phyloP scores from a whole-genome alignment of 53 echinoderm and acorn worm genomes.

The Holothuria scabra region DNA sequence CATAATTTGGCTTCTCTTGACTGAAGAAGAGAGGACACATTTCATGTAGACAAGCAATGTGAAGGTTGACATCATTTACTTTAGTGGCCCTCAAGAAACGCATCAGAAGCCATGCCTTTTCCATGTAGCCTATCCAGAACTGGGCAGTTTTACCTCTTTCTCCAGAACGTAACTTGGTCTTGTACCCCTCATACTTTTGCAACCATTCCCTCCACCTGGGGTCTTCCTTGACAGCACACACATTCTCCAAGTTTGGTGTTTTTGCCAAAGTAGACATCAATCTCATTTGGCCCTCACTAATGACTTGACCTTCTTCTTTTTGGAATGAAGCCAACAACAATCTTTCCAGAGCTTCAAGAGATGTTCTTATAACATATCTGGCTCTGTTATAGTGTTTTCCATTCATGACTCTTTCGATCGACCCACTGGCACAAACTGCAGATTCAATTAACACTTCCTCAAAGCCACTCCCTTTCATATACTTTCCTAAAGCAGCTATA shows the following conservation, averaged over 20 bases:
- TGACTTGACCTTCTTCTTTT: slow-evolving; percentile 16
- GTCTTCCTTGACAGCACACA: slow-evolving; percentile 53
- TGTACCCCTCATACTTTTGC: slow-evolving; percentile 57
- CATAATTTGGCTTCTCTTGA: slow-evolving; percentile 56
- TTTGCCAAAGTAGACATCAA: slow-evolving; percentile 39
- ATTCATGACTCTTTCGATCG: slow-evolving; percentile 60
- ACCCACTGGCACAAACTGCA: slow-evolving; percentile 60
- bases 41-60: slow-evolving; percentile 45
- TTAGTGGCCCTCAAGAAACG: slow-evolving; percentile 55
- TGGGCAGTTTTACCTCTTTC: slow-evolving; percentile 50
- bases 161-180: slow-evolving; percentile 23
- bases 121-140: slow-evolving; percentile 43
- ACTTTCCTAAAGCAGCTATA: slow-evolving; percentile 55
- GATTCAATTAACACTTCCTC: slow-evolving; percentile 59
- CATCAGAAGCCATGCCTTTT: slow-evolving; percentile 11
- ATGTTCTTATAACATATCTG: slow-evolving; percentile 21
- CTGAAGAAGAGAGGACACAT: slow-evolving; percentile 59
- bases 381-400: slow-evolving; percentile 65
- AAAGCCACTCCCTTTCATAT: slow-evolving; percentile 55
- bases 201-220: slow-evolving; percentile 45
- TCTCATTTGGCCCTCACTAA: slow-evolving; percentile 37
- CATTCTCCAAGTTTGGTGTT: slow-evolving; percentile 34
- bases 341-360: slow-evolving; percentile 60
- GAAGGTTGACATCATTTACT: slow-evolving; percentile 47
- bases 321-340: slow-evolving; percentile 45